Base-by-base conservation (phyloP, 2,113 vertebrate species). In the Heterotilapia buettikoferi region DNA sequence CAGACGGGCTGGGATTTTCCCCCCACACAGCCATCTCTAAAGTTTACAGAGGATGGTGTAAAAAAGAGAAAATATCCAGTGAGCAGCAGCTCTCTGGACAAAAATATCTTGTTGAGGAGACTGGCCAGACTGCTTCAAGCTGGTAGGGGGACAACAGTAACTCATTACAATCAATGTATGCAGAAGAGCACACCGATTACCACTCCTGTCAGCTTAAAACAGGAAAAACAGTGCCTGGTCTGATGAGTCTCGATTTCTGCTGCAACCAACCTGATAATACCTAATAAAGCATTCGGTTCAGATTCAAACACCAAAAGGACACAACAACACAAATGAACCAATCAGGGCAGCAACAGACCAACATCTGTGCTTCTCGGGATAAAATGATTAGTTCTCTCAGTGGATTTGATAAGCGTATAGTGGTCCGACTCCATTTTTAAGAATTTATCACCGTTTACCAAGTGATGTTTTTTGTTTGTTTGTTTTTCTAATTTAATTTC, bases 351-450 rank as follows among this genome's bases (percentile, higher is more conserved):
- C 9, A 47, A 47, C 9, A 1, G 4, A 29, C 40, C 24, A 76
- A 29, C 40, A 29, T 26, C 40, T 52, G 21, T 26, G 12, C 9
- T 0, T 73, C 12, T 18, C 13, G 0, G 21, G 40, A 73, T 47
- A 5, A 29, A 47, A 45, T 18, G 14, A 76, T 76, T 76, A 19
- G 68, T 31, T 76, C 19, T 76, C 21, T 76, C 43, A 19, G 40
- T 45, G 21, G 71, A 9, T 78, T 12, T 78, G 71, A 50, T 18
- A 19, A 50, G 16, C 3, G 1, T n/a, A 5, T 21, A n/a, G 5
- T 54, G 52, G n/a, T 18, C 24, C 0, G 0, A 0, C 4, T 47
- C 21, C 40, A 0, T 50, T 50, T 31, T 50, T 18, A 50, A 50
- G 43, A 47, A 50, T 50, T 19, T 3, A 50, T 0, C 26, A 31